Evolutionary conservation across 2,888 invertebrate genomes (phyloP).

Genomic region (Bugula neritina): DNA sequence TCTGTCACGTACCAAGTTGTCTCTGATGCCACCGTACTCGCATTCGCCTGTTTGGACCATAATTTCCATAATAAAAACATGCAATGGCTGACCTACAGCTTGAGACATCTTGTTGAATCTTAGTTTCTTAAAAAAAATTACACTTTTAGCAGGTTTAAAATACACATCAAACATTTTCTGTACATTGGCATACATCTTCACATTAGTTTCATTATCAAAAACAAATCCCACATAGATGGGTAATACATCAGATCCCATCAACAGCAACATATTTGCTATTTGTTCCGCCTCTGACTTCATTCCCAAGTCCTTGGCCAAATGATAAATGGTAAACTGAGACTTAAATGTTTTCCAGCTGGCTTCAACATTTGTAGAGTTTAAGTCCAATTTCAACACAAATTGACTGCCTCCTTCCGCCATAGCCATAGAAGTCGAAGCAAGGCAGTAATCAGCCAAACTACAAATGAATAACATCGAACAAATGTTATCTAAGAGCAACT

Average conservation of each 20-base stretch:
- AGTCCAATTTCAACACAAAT: not conserved
- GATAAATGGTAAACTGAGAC: not conserved
- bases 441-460: not conserved
- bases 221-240: not conserved
- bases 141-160: slow-evolving; percentile 1
- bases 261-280: not conserved
- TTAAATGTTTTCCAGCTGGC: not conserved
- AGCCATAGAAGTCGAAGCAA: not conserved
- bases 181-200: not conserved
- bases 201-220: not conserved
- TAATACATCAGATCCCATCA: not conserved
- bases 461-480: too few species aligned
- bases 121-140: not conserved
- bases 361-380: not conserved
- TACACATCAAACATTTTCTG: not conserved
- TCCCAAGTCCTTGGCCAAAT: not conserved
- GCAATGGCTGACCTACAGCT: not conserved
- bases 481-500: too few species aligned
- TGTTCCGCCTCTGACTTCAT: not conserved
- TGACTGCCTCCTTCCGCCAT: not conserved
- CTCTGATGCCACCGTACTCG: not conserved
- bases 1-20: not conserved
- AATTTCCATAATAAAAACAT: not conserved
- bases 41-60: not conserved
- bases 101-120: not conserved